A percentile compares a stretch with the other conserved stretches of the same genome.
Evolutionary conservation across 2,888 invertebrate species (phyloP).

Genomic region (Phragmatobia fuliginosa): DNA sequence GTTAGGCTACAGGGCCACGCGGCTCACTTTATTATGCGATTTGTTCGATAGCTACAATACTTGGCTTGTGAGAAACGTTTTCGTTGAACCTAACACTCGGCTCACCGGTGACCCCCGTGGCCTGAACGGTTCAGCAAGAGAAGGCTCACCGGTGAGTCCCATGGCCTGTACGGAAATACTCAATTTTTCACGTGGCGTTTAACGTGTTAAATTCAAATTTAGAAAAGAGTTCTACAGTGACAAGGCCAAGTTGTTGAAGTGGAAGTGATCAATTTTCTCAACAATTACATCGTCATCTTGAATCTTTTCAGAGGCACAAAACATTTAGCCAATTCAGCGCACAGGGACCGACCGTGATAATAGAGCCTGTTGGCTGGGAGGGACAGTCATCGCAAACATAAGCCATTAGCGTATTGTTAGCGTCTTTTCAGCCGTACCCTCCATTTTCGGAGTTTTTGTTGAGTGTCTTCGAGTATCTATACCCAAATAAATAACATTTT

Average conservation of each 20-base stretch:
- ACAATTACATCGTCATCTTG: constrained; percentile 85
- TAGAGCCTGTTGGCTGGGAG: constrained; percentile 80
- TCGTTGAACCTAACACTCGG: no score
- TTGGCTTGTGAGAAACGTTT: no score
- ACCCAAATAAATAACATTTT: constrained; percentile 51
- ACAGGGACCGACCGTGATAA: constrained; percentile 78
- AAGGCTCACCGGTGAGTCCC: no score
- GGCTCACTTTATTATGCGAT: no score
- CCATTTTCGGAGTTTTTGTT: constrained; percentile 65
- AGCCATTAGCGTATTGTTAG: constrained; percentile 84
- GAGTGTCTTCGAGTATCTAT: constrained; percentile 62
- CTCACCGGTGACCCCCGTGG: no score
- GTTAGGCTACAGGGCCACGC: no score
- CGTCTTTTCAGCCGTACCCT: constrained; percentile 73
- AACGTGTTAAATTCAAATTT: constrained; percentile 46
- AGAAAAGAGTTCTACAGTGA: constrained; percentile 65
- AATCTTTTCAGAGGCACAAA: constrained; percentile 84
- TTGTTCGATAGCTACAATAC: no score
- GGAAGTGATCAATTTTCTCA: constrained; percentile 85
- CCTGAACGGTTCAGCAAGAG: no score
- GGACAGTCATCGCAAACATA: constrained; percentile 83
- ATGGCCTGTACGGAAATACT: no score
- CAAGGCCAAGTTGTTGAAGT: constrained; percentile 72
- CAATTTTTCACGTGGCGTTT: no score
- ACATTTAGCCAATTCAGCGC: constrained; percentile 85